A percentile compares a stretch with the other conserved stretches of the same genome.
These are phyloP conservation scores for Limnephilus lunatus DNA, from an alignment of 2,888 invertebrate species.

Conservation along the genomic window DNA sequence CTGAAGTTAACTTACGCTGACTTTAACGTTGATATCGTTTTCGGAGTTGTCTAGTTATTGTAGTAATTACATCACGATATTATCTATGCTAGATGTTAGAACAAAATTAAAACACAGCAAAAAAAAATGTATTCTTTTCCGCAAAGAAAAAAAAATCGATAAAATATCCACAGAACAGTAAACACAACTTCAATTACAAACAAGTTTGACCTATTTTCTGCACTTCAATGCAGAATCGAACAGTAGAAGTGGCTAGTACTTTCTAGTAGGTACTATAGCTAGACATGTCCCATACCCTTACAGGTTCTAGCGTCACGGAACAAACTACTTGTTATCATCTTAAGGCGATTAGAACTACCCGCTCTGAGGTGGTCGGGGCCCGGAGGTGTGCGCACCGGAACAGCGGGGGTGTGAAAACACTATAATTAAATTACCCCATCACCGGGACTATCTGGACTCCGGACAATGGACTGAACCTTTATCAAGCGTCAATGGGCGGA, in stretches of 20 bases:
- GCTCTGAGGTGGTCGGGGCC: neutral
- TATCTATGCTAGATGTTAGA: too few relatives aligned
- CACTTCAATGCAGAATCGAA: neutral
- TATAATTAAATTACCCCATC: conserved; percentile 22
- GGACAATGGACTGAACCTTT: conserved; percentile 30
- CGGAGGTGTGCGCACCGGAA: neutral
- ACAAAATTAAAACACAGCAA: too few relatives aligned
- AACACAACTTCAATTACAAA: neutral
- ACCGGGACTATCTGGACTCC: conserved; percentile 3
- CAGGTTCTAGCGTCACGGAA: neutral
- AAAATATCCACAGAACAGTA: neutral
- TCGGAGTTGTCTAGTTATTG: too few relatives aligned
- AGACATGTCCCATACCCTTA: too few relatives aligned
- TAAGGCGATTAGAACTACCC: neutral
- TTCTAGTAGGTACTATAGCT: too few relatives aligned
- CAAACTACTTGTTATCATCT: neutral
- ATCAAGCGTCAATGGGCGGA: neutral
- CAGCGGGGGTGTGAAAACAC: conserved; percentile 28
- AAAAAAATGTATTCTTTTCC: neutral
- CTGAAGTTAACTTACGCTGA: too few relatives aligned
- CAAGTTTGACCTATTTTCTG: neutral
- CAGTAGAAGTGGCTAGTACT: too few relatives aligned
- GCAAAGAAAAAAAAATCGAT: neutral
- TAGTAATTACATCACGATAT: too few relatives aligned
- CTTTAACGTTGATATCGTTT: too few relatives aligned